Evolutionary conservation across 2,888 invertebrate species (phyloP), one percentile per base, ranked within the genome.

Genomic region (Philonicus albiceps): DNA sequence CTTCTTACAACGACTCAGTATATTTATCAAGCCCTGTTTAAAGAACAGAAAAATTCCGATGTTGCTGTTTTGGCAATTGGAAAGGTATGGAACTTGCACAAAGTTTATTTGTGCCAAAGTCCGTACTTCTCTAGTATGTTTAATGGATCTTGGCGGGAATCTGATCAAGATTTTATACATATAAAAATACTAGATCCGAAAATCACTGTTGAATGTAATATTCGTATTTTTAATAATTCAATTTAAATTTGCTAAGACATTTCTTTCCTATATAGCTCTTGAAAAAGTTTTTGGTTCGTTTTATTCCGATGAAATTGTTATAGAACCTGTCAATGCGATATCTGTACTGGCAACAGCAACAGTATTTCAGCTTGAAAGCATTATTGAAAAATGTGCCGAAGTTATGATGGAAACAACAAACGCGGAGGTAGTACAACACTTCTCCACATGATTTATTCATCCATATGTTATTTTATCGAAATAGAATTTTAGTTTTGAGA

Each of bases 121-220:
- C 95, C 95, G 0, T 96, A 96, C 91, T 96, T 96, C 91, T 94
- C 94, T 13, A 95, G 96, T 90, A 96, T 96, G 96, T 96, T 96
- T 91, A 95, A 94, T 89, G 96, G 96, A 4, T 94, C 95, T 2
- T 96, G 96, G 96, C 93, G 94, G 89, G 96, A 96, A 91, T 93
- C 95, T 0, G 93, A 93, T 80, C 94, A 95, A 91, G 93, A 94
- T 88, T 93, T 94, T 87, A 94, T 96, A 55, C 93, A 92, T 86
- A 95, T 96, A 85, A 94, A 95, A 91, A 95, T 96, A 83, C 93
- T 94, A 3, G 96, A 96, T 93, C 94, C 95, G 16, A 94, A 95
- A 88, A 95, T 96, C 87, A 95, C 94, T 4, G 90, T 93, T 86
- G 94, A 95, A 86, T 94, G 96, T 95, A 93, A 93, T 90, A 72